Evolutionary conservation across 2,113 vertebrate genomes (phyloP), one percentile per base, ranked within the genome.

Genomic region (Amazona vittata): DNA sequence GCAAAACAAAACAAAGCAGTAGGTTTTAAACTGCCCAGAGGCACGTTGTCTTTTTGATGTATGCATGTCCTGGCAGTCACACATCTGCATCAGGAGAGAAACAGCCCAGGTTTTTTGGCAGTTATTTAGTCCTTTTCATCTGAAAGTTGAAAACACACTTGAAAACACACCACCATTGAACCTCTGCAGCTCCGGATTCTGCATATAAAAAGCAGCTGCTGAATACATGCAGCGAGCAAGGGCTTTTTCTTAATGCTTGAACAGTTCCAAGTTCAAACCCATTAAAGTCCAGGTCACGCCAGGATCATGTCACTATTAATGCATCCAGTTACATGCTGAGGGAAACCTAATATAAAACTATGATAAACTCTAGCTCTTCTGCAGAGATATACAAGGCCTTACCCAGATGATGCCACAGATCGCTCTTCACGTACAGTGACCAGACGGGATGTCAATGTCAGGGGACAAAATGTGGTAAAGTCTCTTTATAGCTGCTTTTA

Each of bases 241-340:
- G 70, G 52, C 68, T 96, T 95, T 84, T 93, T 96, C 86, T 96
- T 94, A 96, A 96, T 96, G 95, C 95, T 77, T 90, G 70, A 97
- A 81, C 80, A 95, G 97, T 97, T 95, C 79, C 89, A 96, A 97
- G 96, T 97, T 97, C 96, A 97, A 97, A 95, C 89, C 94, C 96
- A 96, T 96, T 97, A 96, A 94, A 95, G 94, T 94, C 94, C 93
- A 96, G 96, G 96, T 96, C 94, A 96, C 49, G 41, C 83, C 2
- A 3, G 88, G 95, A 96, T 97, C 96, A 95, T 89, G 93, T 96
- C 95, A 84, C 96, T 92, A 78, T 84, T 97, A 97, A 97, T 92
- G 97, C 93, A 96, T 96, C 96, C 95, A 95, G 96, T 93, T 96
- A 94, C 85, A 87, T 1, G n/a, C 95, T 74, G 92, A 96, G 90